These are phyloP conservation scores for Lissocephala sabroskyi DNA, from an alignment of 2,888 invertebrate genomes.

Conservation along the genomic window DNA sequence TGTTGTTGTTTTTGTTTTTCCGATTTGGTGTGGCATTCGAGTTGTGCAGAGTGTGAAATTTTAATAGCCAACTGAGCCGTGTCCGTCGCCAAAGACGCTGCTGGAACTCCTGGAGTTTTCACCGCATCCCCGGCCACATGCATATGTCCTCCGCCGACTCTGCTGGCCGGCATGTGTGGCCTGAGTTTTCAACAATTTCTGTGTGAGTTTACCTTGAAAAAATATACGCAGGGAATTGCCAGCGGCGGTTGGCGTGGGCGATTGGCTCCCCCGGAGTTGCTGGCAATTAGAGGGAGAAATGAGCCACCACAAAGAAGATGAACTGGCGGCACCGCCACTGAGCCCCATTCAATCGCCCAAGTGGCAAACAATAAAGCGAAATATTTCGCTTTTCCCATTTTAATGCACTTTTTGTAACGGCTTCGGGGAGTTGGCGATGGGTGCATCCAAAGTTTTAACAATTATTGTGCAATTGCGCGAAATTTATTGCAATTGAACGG, in stretches of 20 bases:
- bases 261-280: no score
- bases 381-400: no score
- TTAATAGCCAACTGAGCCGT: constrained; percentile 65
- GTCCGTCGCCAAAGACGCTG: constrained; percentile 36
- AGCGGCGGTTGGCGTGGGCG: background rate
- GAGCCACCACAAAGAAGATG: no score
- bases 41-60: constrained; percentile 65
- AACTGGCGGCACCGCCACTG: no score
- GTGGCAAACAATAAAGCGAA: no score
- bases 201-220: background rate
- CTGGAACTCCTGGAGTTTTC: constrained; percentile 27
- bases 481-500: constrained; percentile 66
- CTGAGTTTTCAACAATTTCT: background rate
- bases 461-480: constrained; percentile 67
- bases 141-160: constrained; percentile 42
- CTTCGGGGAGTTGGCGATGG: no score
- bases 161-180: no score
- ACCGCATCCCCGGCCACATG: no score
- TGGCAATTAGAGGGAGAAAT: no score
- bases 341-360: no score
- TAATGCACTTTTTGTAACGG: constrained; percentile 26
- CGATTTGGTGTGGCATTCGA: constrained; percentile 60
- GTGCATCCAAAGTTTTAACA: constrained; percentile 64
- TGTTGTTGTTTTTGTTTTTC: no score
- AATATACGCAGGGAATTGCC: background rate